Evolutionary conservation across 2,797 vertebrate species (phyloP), one percentile per base, ranked within the genome.

Genomic region (Sorex maritimensis): DNA sequence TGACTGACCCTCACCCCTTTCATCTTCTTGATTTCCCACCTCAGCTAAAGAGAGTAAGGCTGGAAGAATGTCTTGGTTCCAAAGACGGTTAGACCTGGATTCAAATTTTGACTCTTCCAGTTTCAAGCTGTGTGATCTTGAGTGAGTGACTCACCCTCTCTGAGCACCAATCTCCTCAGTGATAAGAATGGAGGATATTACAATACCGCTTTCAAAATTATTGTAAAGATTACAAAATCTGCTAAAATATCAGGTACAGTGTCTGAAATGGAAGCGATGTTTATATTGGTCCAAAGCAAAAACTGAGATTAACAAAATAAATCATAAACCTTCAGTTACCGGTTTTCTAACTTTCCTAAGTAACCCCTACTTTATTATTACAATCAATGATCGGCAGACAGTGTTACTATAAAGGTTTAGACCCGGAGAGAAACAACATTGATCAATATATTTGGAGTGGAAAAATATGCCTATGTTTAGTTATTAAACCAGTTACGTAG

Each of bases 211-310:
- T 79, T 78, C 44, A 34, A 9, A 41, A 71, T 79, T 79, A 52
- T 24, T 38, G 26, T 17, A 30, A 86, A 73, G 55, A 73, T 13
- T 75, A 75, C 80, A 49, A 61, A 90, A 72, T 68, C 13, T 49
- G 49, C 74, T 86, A 44, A 81, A 65, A 90, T 34, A 23, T 58
- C 71, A 92, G 44, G 8, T 41, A 63, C 5, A 52, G 17, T 24
- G 44, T 28, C 86, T 69, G 26, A 88, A 79, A 69, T 46, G 73
- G 14, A 88, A 69, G 38, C 85, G 30, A 73, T 41, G 6, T 91
- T 79, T 83, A 78, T 26, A 74, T 1, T 73, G 13, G n/a, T 74
- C 67, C 49, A 55, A 80, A 65, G 87, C 49, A 17, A 79, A 86
- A 86, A 91, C 0, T 86, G 61, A 80, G n/a, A 46, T n/a, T 34